Percentiles rank a stretch among this genome's conserved stretches.
Evolutionary conservation across 2,797 vertebrate species (phyloP).

Genomic region (Acrossocheilus fasciatus): DNA sequence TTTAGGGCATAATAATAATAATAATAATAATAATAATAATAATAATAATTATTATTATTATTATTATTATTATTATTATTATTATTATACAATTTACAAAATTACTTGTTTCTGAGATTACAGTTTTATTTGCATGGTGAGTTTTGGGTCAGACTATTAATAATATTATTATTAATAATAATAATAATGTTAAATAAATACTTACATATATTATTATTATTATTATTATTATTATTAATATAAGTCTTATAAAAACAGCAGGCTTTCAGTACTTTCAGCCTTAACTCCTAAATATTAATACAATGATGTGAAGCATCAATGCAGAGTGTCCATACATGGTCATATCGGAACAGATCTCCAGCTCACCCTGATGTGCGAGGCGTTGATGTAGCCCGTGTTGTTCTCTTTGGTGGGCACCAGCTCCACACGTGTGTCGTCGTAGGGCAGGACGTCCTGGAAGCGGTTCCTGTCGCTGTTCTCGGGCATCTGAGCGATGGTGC

Average conservation of each 20-base stretch:
- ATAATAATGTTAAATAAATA: too few species aligned
- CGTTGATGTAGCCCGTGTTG: slow-evolving; percentile 98
- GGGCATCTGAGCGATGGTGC: slow-evolving; percentile 82
- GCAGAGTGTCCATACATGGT: background rate
- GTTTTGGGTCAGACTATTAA: background rate
- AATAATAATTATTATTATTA: too few species aligned
- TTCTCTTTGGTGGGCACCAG: slow-evolving; percentile 98
- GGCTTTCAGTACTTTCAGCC: background rate
- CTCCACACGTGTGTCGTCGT: slow-evolving; percentile 92
- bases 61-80: too few species aligned
- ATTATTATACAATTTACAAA: too few species aligned
- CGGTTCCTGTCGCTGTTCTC: slow-evolving; percentile 94
- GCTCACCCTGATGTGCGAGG: slow-evolving; percentile 91
- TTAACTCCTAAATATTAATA: background rate
- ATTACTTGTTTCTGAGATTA: background rate
- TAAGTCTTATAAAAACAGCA: background rate
- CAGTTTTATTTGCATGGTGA: background rate
- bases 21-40: too few species aligned
- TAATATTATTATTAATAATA: background rate
- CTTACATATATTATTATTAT: background rate
- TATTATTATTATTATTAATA: background rate
- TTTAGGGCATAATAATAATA: too few species aligned
- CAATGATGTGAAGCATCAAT: background rate
- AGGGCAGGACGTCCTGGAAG: slow-evolving; percentile 95
- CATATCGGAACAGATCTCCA: fast-evolving